Evolutionary conservation across 2,113 vertebrate species (phyloP), one percentile per base, ranked within the genome.

Genomic region (Lagopus leucura): DNA sequence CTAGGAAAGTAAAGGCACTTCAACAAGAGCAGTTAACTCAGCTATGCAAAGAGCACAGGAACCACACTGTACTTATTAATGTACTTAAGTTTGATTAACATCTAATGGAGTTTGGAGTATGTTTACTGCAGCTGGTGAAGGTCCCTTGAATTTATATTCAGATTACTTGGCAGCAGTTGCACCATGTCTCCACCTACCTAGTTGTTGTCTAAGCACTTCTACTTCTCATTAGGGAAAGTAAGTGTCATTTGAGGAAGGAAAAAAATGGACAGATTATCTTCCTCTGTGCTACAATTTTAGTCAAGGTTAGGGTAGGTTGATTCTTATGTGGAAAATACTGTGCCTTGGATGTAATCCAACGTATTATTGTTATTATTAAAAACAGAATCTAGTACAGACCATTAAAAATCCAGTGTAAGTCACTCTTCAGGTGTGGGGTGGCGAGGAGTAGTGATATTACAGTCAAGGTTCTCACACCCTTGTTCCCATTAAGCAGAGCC

Each of bases 61-160:
- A 89, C 40, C 1, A 4, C 81, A 27, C 11, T 38, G 38, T 38
- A 38, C 38, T 38, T 38, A 76, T 79, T 95, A 93, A 65, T 71
- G 73, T 92, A 95, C 61, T 96, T 91, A 85, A 70, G 61, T 88
- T 87, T 95, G 89, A 94, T 94, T 91, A 92, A 86, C 75, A 89
- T 52, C 72, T 93, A 76, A 57, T 32, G 34, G 84, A 95, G 36
- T 86, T 78, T 96, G 79, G 76, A 96, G 91, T 80, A 72, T 76
- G 69, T 69, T 96, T 93, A 94, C 75, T 92, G 88, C 89, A 95
- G 82, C 91, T 97, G 91, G 65, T 92, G 71, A 92, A 76, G 47
- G 85, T 83, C 57, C 79, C 30, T 94, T 92, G 79, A 94, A 93
- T 94, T 94, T 89, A 74, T 72, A 88, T 94, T 95, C 69, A 67